phyloP scores from a whole-genome alignment of 1,140 invertebrate species.

The Drosophila eugracilis region DNA sequence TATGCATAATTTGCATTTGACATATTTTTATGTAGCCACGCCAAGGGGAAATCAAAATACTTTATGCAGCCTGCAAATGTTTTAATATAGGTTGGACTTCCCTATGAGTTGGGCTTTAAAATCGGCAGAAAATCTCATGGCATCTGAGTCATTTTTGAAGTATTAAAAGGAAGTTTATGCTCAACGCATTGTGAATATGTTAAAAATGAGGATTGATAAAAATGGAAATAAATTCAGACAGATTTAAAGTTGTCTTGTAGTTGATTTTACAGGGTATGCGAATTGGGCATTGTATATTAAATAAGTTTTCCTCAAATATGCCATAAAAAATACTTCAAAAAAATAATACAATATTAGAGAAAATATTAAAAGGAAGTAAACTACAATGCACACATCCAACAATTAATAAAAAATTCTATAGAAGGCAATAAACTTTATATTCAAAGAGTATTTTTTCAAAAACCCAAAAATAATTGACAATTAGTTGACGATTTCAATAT shows the following conservation, averaged over 20 bases:
- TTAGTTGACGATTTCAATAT: slow-evolving; percentile 5
- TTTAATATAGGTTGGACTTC: slow-evolving; percentile 20
- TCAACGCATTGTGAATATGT: neutral
- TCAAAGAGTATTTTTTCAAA: neutral
- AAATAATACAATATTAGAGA: too few species aligned
- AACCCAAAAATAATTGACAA: slow-evolving; percentile 5
- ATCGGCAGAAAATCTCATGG: slow-evolving; percentile 16
- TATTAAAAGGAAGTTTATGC: neutral
- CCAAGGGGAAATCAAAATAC: slow-evolving; percentile 45
- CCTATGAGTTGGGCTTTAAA: slow-evolving; percentile 3
- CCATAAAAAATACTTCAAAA: too few species aligned
- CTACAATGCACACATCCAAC: too few species aligned
- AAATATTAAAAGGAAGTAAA: too few species aligned
- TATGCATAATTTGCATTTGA: slow-evolving; percentile 79
- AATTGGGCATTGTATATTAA: neutral
- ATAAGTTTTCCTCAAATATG: too few species aligned
- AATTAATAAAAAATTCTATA: neutral
- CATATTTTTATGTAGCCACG: slow-evolving; percentile 67
- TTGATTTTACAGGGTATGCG: neutral
- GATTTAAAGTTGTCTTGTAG: too few species aligned
- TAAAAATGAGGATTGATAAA: neutral
- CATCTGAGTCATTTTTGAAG: slow-evolving; percentile 2
- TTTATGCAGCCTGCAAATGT: slow-evolving; percentile 23
- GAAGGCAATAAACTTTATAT: too few species aligned
- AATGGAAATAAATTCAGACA: neutral